Conservation (phyloP, 92 coral and sea anemone genomes). For the Phenganax marumi region DNA sequence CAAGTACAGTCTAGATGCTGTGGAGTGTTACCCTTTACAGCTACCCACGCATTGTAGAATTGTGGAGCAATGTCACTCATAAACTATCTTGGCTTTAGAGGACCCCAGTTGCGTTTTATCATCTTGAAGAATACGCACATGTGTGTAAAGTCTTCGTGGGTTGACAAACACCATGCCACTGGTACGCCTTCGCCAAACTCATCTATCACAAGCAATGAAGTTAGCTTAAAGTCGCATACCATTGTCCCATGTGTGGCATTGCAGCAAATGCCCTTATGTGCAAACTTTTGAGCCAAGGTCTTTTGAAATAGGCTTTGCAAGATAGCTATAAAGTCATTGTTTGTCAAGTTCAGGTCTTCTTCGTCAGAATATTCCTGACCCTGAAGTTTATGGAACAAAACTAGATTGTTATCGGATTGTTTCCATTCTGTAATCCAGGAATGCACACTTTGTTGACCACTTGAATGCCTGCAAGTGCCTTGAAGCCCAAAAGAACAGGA, state of each 20-base stretch:
- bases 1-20: slow-evolving; percentile 51
- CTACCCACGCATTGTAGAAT: slow-evolving; percentile 62
- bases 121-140: slow-evolving; percentile 48
- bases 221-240: slow-evolving; percentile 57
- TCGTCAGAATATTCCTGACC: too few relatives aligned
- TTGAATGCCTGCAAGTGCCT: slow-evolving; percentile 11
- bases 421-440: too few relatives aligned
- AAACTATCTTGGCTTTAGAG: slow-evolving; percentile 33
- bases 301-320: slow-evolving; percentile 56
- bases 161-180: slow-evolving; percentile 60
- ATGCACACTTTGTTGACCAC: slow-evolving; percentile 15
- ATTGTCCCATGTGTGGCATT: slow-evolving; percentile 68
- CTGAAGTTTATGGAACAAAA: too few relatives aligned
- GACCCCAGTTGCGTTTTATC: slow-evolving; percentile 47
- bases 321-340: slow-evolving; percentile 53
- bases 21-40: slow-evolving; percentile 42
- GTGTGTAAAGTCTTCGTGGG: slow-evolving; percentile 52
- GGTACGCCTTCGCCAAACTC: slow-evolving; percentile 63
- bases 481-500: neutral
- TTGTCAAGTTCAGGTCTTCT: too few relatives aligned
- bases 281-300: slow-evolving; percentile 48
- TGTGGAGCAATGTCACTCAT: slow-evolving; percentile 60
- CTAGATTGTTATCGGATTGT: too few relatives aligned
- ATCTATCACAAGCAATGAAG: slow-evolving; percentile 56
- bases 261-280: slow-evolving; percentile 50